Percentiles rank a stretch among this genome's conserved stretches.
Evolutionary conservation across 2,888 invertebrate species (phyloP).

Genomic region (Melanchra persicariae): DNA sequence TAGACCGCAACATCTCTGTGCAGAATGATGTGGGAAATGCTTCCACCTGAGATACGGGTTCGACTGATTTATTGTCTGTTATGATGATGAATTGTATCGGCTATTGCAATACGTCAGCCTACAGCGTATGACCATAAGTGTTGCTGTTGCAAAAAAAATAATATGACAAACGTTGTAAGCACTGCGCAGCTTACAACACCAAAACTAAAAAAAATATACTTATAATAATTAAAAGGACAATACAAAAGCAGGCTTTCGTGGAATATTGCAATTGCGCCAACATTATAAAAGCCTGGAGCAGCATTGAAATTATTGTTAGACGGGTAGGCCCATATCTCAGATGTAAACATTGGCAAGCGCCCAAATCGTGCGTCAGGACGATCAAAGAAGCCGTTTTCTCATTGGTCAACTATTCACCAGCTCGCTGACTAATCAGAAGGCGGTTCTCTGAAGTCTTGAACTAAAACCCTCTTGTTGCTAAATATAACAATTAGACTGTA

Average conservation of each 20-base stretch:
- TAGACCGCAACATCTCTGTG: conserved; percentile 57
- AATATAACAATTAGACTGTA: conserved; percentile 44
- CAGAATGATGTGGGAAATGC: conserved; percentile 42
- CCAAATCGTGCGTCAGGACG: conserved; percentile 54
- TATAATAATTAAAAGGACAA: neutral
- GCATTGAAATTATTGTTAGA: neutral
- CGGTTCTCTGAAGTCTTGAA: conserved; percentile 11
- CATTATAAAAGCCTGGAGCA: neutral
- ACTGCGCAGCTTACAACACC: neutral
- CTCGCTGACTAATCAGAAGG: conserved; percentile 47
- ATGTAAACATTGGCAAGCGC: conserved; percentile 57
- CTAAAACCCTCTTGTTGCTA: conserved; percentile 46
- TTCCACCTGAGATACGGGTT: conserved; percentile 57
- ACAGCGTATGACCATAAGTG: neutral
- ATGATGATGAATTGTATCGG: conserved; percentile 5
- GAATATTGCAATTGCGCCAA: neutral
- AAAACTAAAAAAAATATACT: neutral
- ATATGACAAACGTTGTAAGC: neutral
- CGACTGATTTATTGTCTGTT: conserved; percentile 23
- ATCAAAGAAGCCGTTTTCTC: conserved; percentile 36
- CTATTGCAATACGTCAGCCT: conserved; percentile 4
- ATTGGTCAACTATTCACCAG: conserved; percentile 35
- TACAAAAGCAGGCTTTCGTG: neutral
- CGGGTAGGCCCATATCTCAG: conserved; percentile 54
- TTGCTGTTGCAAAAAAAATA: conserved; percentile 19